phyloP scores from a whole-genome alignment of 2,888 invertebrate genomes.

The Julus scandinavius region DNA sequence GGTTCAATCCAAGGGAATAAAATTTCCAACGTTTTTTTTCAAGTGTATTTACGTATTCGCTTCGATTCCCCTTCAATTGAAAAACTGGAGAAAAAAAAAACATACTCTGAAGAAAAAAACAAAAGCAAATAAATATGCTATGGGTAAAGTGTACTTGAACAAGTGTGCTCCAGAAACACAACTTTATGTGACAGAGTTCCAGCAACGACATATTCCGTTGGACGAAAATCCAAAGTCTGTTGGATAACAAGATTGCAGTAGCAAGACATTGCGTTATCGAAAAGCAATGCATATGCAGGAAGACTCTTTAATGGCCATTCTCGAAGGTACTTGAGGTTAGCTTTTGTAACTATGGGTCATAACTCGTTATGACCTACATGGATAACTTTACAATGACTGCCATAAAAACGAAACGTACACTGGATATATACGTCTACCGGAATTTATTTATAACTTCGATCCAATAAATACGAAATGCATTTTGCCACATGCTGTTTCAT shows the following conservation, averaged over 20 bases:
- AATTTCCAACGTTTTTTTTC: not conserved
- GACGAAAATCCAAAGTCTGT: not conserved
- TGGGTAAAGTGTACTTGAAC: not conserved
- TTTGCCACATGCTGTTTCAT: slow-evolving; percentile 28
- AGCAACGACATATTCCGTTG: not conserved
- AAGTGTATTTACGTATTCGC: slow-evolving; percentile 20
- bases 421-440: not conserved
- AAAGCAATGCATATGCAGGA: not conserved
- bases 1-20: slow-evolving; percentile 37
- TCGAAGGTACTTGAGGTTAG: not conserved
- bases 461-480: slow-evolving; percentile 32
- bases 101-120: not conserved
- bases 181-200: not conserved
- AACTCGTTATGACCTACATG: not conserved
- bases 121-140: not conserved
- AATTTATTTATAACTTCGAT: slow-evolving; percentile 30
- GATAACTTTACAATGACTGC: not conserved
- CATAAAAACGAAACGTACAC: not conserved
- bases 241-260: not conserved
- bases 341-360: not conserved
- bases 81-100: not conserved
- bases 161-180: not conserved
- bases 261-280: not conserved
- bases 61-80: slow-evolving; percentile 29
- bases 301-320: not conserved